A percentile compares a stretch with the other conserved stretches of the same genome.
These are phyloP conservation scores for Arion vulgaris DNA, from an alignment of 1,140 invertebrate species.

Conservation along the genomic window DNA sequence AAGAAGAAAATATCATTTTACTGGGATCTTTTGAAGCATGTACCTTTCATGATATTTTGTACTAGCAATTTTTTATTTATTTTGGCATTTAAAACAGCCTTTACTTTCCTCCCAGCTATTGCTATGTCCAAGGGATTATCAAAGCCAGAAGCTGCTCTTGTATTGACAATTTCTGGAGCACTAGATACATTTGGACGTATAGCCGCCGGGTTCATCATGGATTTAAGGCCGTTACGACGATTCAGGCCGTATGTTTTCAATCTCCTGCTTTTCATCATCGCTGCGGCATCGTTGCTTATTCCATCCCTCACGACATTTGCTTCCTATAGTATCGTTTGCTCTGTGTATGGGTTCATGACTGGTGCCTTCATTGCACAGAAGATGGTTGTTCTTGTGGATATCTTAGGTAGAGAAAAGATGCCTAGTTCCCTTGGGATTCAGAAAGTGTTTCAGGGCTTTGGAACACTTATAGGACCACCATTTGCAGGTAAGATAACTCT, in stretches of 20 bases:
- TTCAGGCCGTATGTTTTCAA: slow-evolving; percentile 58
- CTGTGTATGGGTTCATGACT: slow-evolving; percentile 51
- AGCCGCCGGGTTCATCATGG: slow-evolving; percentile 50
- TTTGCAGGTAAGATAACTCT: slow-evolving; percentile 80
- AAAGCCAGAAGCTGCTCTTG: slow-evolving; percentile 49
- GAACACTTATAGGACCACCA: slow-evolving; percentile 87
- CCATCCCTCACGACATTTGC: slow-evolving; percentile 48
- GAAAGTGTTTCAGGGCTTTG: slow-evolving; percentile 92
- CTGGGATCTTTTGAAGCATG: slow-evolving; percentile 56
- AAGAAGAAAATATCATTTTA: slow-evolving; percentile 48
- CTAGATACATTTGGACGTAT: slow-evolving; percentile 56
- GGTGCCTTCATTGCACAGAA: slow-evolving; percentile 84
- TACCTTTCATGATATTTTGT: slow-evolving; percentile 56
- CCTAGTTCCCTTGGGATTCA: slow-evolving; percentile 94
- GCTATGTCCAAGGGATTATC: slow-evolving; percentile 52
- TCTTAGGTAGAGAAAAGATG: slow-evolving; percentile 91
- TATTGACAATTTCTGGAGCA: slow-evolving; percentile 57
- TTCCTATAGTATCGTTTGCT: slow-evolving; percentile 47
- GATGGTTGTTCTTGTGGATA: slow-evolving; percentile 91
- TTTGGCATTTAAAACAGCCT: slow-evolving; percentile 56
- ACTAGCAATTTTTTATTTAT: slow-evolving; percentile 58
- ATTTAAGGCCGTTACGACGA: slow-evolving; percentile 50
- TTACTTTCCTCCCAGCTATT: slow-evolving; percentile 63
- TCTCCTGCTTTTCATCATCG: slow-evolving; percentile 52
- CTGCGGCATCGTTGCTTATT: slow-evolving; percentile 47